Evolutionary conservation across 2,888 invertebrate species (phyloP).

Genomic region (Lissonota sp.): DNA sequence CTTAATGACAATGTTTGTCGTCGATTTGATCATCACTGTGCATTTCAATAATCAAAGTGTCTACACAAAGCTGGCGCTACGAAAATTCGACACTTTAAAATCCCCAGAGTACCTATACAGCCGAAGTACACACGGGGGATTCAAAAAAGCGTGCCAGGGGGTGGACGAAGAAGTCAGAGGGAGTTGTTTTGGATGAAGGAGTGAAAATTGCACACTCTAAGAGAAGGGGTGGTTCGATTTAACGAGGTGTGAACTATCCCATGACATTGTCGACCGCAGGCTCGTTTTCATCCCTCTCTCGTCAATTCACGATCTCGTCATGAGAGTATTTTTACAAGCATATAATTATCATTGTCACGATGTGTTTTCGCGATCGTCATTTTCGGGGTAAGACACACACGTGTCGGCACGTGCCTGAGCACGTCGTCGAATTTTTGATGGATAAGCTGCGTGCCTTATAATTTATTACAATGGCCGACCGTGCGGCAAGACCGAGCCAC

Average conservation of each 20-base stretch:
- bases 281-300: slow-evolving; percentile 39
- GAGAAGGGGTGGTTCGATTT: slow-evolving; percentile 20
- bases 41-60: slow-evolving; percentile 52
- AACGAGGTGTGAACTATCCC: slow-evolving; percentile 75
- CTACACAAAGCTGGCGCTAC: not conserved
- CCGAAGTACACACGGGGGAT: slow-evolving; percentile 10
- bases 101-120: slow-evolving; percentile 58
- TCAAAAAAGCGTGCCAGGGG: slow-evolving; percentile 6
- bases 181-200: slow-evolving; percentile 39
- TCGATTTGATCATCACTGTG: not conserved
- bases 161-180: not conserved
- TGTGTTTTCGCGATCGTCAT: slow-evolving; percentile 44
- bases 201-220: slow-evolving; percentile 41
- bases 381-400: slow-evolving; percentile 52
- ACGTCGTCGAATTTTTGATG: slow-evolving; percentile 39
- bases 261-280: slow-evolving; percentile 69
- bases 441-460: slow-evolving; percentile 41
- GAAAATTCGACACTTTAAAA: slow-evolving; percentile 51
- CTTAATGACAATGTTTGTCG: not conserved
- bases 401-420: slow-evolving; percentile 66
- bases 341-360: slow-evolving; percentile 55
- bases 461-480: slow-evolving; percentile 36
- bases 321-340: slow-evolving; percentile 32
- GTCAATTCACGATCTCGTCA: not conserved
- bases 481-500: no score